Conservation (phyloP, 2,888 invertebrate genomes). For the Apamea epomidion region DNA sequence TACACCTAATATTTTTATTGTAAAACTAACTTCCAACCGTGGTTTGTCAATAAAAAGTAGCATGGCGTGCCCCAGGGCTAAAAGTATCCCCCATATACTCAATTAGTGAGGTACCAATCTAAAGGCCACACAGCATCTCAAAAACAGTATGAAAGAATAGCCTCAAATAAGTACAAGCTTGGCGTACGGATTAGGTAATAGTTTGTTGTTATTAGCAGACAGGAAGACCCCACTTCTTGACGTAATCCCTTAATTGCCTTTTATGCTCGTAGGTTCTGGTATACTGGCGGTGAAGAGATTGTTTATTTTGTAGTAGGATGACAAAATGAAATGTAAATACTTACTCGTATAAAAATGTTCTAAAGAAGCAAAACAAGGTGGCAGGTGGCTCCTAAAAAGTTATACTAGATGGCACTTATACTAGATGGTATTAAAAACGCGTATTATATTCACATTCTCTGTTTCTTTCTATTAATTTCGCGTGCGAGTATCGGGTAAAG, state of each 20-base stretch:
- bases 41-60: too few relatives aligned
- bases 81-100: too few relatives aligned
- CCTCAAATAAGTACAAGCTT: not conserved
- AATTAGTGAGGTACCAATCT: not conserved
- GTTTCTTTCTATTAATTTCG: not conserved
- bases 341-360: not conserved
- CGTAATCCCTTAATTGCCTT: slow-evolving; percentile 3
- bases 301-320: not conserved
- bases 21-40: too few relatives aligned
- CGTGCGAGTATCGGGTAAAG: not conserved
- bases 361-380: not conserved
- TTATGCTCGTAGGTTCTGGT: not conserved
- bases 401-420: not conserved
- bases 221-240: slow-evolving; percentile 23
- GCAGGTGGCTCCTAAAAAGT: not conserved
- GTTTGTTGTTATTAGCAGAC: slow-evolving; percentile 13
- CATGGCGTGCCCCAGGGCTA: too few relatives aligned
- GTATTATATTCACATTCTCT: not conserved
- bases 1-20: not conserved
- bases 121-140: not conserved
- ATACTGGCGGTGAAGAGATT: not conserved
- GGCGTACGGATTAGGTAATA: not conserved
- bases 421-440: not conserved
- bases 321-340: not conserved
- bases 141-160: not conserved